Base-by-base conservation (phyloP, 2,888 invertebrate genomes). In the Steromphala cineraria region DNA sequence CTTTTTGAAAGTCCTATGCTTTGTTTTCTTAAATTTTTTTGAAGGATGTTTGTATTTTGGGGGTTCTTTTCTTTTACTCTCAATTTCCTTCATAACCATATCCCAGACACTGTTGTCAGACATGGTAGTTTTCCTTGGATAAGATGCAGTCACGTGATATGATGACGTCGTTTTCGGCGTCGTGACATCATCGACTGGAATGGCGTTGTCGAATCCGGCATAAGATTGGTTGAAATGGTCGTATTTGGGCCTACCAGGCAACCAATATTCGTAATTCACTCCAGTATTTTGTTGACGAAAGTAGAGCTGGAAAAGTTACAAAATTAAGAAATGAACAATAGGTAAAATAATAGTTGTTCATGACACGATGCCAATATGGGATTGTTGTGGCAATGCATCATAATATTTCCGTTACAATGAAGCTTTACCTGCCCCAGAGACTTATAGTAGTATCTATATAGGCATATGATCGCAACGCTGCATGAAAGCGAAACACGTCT, bases 261-360 rank as follows among this genome's bases (percentile, higher is more conserved):
- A 24, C 80, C 75, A 75, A 36, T 55, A 80, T 46, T 74, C 74
- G 56, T 80, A 80, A 21, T 74, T 80, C 21, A 80, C 75, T 15
- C 55, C 74, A 15, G 46, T 55, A 52, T 78, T 56, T 15, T 62
- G 19, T 36, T 78, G 62, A 46, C 78, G 31, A 46, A 67, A 78
- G 46, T 67, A 24, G 1, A 78, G 24, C 78, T 78, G 67, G 17
- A 52, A 67, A 13, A 31, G 46, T 10, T 1, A 46, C 13, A 10
- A 10, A 46, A 46, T 13, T 10, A 36, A 4, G 2, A 36, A 36
- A 36, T 36, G 2, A 4, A 36, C 36, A n/a, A n/a, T n/a, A n/a
- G n/a, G n/a, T n/a, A n/a, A n/a, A n/a, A n/a, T n/a, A n/a, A n/a
- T n/a, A n/a, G n/a, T n/a, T n/a, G n/a, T n/a, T n/a, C n/a, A n/a